Conservation (phyloP, 2,113 vertebrate species). For the Dicerorhinus sumatrensis region DNA sequence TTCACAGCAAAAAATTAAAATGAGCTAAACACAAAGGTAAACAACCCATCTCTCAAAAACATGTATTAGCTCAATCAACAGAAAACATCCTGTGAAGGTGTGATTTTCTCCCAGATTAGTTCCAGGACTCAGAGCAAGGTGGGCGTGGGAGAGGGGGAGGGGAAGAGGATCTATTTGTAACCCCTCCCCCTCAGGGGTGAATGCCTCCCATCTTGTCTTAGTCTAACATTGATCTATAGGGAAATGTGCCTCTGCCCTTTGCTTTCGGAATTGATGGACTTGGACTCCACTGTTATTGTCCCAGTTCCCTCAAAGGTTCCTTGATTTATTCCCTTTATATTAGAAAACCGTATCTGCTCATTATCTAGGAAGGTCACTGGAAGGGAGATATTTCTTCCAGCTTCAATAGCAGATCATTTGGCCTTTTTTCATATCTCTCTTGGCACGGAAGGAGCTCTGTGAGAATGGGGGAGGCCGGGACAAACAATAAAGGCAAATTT, state of each 20-base stretch:
- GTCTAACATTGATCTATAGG: slow-evolving; percentile 29
- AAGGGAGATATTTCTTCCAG: slow-evolving; percentile 78
- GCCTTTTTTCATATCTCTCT: slow-evolving; percentile 64
- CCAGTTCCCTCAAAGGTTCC: slow-evolving; percentile 65
- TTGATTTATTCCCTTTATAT: slow-evolving; percentile 83
- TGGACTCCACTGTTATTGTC: slow-evolving; percentile 61
- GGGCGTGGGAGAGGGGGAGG: fast-evolving
- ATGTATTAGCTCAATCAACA: not conserved
- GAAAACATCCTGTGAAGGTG: not conserved
- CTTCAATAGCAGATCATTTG: slow-evolving; percentile 58
- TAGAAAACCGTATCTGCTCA: slow-evolving; percentile 78
- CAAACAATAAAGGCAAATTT: slow-evolving; percentile 54
- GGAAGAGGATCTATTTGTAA: not conserved
- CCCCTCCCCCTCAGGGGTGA: not conserved
- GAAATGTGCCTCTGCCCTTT: slow-evolving; percentile 66
- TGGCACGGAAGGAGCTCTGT: not conserved
- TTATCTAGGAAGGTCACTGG: slow-evolving; percentile 82
- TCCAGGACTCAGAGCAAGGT: not conserved
- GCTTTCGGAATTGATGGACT: slow-evolving; percentile 71
- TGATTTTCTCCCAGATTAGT: not conserved
- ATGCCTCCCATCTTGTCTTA: slow-evolving; percentile 14
- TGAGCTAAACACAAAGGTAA: not conserved
- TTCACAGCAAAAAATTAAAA: not conserved
- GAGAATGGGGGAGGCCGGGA: not conserved
- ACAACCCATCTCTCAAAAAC: not conserved